These are phyloP conservation scores for Psilopogon haemacephalus DNA, from an alignment of 2,113 vertebrate species.

Conservation along the genomic window DNA sequence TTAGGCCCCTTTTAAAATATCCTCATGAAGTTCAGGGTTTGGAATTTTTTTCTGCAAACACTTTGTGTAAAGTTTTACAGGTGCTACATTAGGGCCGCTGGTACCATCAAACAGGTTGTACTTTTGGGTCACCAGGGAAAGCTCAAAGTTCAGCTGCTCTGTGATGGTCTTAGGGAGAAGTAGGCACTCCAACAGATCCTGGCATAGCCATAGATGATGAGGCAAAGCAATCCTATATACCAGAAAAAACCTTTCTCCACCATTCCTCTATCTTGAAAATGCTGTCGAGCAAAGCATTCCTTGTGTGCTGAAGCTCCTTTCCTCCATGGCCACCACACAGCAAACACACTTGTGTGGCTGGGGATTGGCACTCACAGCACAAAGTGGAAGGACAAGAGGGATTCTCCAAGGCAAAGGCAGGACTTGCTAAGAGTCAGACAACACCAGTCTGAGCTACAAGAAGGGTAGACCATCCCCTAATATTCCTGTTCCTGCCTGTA, in stretches of 20 bases:
- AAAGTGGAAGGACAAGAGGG: background rate
- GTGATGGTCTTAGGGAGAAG: background rate
- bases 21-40: fast-evolving
- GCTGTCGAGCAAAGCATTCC: background rate
- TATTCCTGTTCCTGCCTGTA: background rate
- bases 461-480: background rate
- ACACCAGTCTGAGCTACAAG: background rate
- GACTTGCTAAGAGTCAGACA: background rate
- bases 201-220: background rate
- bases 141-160: background rate
- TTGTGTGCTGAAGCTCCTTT: background rate
- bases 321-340: background rate
- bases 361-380: background rate
- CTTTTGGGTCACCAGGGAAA: background rate
- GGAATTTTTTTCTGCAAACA: background rate
- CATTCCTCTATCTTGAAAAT: background rate
- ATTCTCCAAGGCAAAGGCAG: background rate
- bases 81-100: background rate
- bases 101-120: background rate
- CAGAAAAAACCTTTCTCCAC: background rate
- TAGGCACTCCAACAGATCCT: background rate
- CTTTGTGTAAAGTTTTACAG: background rate
- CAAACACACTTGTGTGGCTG: background rate
- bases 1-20: background rate
- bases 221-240: background rate